Conservation (phyloP, 1,140 invertebrate genomes). For the Babylonia areolata region DNA sequence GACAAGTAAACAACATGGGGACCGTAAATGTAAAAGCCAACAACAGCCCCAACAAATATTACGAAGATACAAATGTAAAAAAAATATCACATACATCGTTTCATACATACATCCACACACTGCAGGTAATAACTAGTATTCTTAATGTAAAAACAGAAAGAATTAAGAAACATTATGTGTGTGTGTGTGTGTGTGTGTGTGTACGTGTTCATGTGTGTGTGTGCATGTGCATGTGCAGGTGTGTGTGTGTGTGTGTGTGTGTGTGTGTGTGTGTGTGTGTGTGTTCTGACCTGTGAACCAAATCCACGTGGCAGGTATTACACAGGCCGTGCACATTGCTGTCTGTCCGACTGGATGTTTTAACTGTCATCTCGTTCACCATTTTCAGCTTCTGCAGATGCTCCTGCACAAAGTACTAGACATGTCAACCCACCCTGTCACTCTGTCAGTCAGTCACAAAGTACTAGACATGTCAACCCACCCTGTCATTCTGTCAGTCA, state of each 20-base stretch:
- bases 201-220: background rate
- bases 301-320: conserved; percentile 16
- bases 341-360: conserved; percentile 35
- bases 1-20: no score
- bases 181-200: background rate
- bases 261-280: background rate
- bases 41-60: no score
- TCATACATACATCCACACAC: no score
- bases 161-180: no score
- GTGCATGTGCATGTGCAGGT: background rate
- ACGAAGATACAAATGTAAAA: no score
- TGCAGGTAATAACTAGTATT: no score
- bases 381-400: conserved; percentile 4
- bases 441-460: background rate
- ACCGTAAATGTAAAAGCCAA: no score
- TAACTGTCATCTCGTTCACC: conserved; percentile 17
- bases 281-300: conserved; percentile 25
- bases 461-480: no score
- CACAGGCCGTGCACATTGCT: conserved; percentile 28
- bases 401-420: background rate
- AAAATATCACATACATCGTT: no score
- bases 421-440: background rate
- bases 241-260: background rate
- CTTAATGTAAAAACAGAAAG: no score
- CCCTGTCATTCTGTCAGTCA: no score